phyloP scores from a whole-genome alignment of 2,113 vertebrate species.

The Paradoxurus hermaphroditus region DNA sequence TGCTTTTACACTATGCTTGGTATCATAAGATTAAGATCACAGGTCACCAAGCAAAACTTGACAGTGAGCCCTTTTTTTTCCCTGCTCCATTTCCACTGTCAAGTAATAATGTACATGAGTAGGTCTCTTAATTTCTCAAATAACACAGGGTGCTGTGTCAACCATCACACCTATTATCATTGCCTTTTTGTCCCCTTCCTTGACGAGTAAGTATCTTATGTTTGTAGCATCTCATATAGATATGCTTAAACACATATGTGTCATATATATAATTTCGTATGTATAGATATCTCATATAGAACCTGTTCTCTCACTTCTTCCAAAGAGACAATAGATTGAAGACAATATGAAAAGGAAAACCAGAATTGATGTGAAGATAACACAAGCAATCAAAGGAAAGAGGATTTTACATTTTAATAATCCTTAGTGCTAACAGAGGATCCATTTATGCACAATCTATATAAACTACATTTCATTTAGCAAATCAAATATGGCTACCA shows the following conservation, averaged over 20 bases:
- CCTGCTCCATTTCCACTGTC: background rate
- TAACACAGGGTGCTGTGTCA: background rate
- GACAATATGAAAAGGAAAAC: background rate
- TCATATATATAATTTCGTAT: background rate
- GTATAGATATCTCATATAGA: background rate
- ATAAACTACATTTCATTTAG: background rate
- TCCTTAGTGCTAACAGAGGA: background rate
- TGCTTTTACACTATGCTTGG: background rate
- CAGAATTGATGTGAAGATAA: background rate
- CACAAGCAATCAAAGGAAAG: background rate
- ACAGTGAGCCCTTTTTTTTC: background rate
- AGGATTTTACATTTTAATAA: slow-evolving; percentile 19
- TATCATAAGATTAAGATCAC: background rate
- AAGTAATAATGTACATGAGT: background rate
- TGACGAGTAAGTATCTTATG: background rate
- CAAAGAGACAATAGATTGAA: background rate
- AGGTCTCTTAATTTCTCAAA: slow-evolving; percentile 24
- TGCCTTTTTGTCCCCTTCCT: background rate
- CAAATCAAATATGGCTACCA: background rate
- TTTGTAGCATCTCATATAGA: background rate
- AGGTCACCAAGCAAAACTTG: background rate
- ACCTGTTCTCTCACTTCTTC: slow-evolving; percentile 17
- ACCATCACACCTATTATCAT: background rate
- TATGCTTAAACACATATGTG: background rate
- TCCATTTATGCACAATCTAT: background rate